Evolutionary conservation across 64 coral and sea anemone species (phyloP).

Genomic region (Trachythela sp.): DNA sequence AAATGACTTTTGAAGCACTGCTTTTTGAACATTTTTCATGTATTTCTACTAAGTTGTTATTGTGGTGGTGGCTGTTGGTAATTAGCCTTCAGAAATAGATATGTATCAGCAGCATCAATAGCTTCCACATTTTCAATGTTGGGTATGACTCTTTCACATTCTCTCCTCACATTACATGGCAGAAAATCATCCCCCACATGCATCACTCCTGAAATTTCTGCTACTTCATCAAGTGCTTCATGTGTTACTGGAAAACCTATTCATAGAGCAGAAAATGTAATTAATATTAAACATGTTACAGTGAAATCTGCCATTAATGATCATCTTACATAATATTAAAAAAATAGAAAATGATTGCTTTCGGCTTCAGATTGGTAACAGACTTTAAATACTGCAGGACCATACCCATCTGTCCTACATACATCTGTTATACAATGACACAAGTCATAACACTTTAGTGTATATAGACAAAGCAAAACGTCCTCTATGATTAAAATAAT

Average conservation of each 20-base stretch:
- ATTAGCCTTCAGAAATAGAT: conserved; percentile 48
- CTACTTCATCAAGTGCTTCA: conserved; percentile 47
- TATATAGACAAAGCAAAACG: too few species aligned
- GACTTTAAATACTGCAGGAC: too few species aligned
- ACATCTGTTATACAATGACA: too few species aligned
- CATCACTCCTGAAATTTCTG: conserved; percentile 47
- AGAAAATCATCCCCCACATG: conserved; percentile 50
- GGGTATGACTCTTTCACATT: conserved; percentile 45
- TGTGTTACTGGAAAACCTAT: background rate
- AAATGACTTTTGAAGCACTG: background rate
- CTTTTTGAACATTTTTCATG: too few species aligned
- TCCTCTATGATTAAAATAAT: too few species aligned
- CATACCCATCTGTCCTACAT: too few species aligned
- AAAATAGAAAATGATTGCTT: background rate
- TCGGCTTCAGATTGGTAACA: background rate
- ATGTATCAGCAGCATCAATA: conserved; percentile 25
- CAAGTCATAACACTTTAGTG: too few species aligned
- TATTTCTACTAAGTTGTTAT: too few species aligned
- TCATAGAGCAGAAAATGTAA: background rate
- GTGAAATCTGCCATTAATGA: background rate
- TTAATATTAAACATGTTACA: background rate
- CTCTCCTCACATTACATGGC: conserved; percentile 25
- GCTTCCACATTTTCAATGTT: conserved; percentile 41
- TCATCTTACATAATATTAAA: background rate
- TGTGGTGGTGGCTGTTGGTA: conserved; percentile 40